Conservation (phyloP, 2,797 vertebrate species). For the Onychomys leucogaster region DNA sequence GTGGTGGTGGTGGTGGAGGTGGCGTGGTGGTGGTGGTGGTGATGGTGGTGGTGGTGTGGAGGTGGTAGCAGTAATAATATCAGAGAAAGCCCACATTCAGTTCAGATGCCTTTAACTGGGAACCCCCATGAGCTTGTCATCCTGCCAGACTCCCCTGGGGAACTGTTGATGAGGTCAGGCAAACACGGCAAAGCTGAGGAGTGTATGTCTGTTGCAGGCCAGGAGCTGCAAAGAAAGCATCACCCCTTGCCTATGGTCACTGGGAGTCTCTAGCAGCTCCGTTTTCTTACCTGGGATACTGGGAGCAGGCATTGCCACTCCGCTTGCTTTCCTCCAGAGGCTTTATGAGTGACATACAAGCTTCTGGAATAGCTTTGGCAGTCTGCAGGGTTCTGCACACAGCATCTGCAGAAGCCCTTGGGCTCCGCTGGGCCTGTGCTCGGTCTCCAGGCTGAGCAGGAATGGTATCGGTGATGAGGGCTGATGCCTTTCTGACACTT, state of each 20-base stretch:
- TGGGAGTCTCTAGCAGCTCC: neutral
- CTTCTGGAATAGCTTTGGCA: neutral
- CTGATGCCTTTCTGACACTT: constrained; percentile 84
- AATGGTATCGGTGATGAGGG: constrained; percentile 59
- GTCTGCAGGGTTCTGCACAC: neutral
- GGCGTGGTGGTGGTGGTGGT: neutral
- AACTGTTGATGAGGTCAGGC: neutral
- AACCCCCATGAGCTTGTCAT: neutral
- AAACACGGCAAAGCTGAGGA: neutral
- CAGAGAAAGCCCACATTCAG: neutral
- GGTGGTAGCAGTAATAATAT: neutral
- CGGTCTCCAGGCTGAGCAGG: constrained; percentile 88
- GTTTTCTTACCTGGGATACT: neutral
- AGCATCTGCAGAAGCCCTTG: neutral
- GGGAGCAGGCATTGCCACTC: neutral
- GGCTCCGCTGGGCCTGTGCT: neutral
- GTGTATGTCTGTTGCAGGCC: neutral
- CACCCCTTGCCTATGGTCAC: neutral
- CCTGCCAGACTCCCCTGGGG: neutral
- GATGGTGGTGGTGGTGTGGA: fast-evolving
- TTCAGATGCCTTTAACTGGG: neutral
- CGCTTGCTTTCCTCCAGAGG: neutral
- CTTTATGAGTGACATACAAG: neutral
- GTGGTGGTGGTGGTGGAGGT: neutral
- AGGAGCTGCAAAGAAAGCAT: neutral